A percentile compares a stretch with the other conserved stretches of the same genome.
These are phyloP conservation scores for Aspidoscelis tigris DNA, from an alignment of 2,113 vertebrate species.

Conservation along the genomic window DNA sequence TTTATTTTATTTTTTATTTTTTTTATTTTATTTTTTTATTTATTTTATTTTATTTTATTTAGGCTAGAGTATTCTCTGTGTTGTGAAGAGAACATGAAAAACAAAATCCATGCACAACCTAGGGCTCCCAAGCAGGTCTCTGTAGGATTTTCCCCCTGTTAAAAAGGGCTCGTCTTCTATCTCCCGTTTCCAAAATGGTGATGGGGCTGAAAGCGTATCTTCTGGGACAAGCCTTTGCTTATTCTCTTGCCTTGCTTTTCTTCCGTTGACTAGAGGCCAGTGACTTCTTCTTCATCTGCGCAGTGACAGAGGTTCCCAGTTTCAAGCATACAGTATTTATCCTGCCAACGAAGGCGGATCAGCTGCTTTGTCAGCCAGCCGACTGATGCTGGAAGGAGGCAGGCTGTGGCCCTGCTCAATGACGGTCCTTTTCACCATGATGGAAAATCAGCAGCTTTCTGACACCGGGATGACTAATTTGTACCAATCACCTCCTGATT, in stretches of 20 bases:
- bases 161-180: too few species aligned
- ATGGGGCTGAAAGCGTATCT: too few species aligned
- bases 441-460: constrained; percentile 45
- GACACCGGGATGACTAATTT: constrained; percentile 52
- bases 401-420: background rate
- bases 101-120: too few species aligned
- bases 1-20: background rate
- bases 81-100: too few species aligned
- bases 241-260: background rate
- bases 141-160: too few species aligned
- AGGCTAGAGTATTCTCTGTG: too few species aligned
- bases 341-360: constrained; percentile 2
- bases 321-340: background rate
- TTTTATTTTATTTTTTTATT: too few species aligned
- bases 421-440: background rate
- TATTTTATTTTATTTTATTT: too few species aligned
- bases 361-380: background rate
- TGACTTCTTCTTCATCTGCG: background rate
- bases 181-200: too few species aligned
- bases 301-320: background rate
- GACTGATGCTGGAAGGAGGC: background rate
- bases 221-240: background rate
- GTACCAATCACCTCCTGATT: constrained; percentile 40
- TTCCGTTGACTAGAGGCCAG: fast-evolving
- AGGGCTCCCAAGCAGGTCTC: too few species aligned